Evolutionary conservation across 2,888 invertebrate genomes (phyloP).

Genomic region (Tetheella fluctuosa): DNA sequence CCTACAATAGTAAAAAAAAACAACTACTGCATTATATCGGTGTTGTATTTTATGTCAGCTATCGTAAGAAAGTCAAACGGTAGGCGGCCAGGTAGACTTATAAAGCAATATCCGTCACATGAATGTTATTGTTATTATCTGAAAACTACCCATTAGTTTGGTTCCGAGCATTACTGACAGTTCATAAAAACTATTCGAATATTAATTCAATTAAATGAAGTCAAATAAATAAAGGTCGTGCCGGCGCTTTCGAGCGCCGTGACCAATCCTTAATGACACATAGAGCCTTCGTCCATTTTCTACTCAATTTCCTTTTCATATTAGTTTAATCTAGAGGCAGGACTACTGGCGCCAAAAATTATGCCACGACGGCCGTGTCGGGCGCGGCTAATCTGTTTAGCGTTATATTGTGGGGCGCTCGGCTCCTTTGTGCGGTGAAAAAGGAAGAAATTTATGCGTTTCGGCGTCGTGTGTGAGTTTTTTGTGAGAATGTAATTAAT

Average conservation of each 20-base stretch:
- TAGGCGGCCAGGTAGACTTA: slow-evolving; percentile 45
- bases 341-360: slow-evolving; percentile 85
- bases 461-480: slow-evolving; percentile 82
- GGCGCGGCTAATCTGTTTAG: slow-evolving; percentile 81
- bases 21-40: not conserved
- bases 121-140: slow-evolving; percentile 75
- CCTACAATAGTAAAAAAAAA: too few species aligned
- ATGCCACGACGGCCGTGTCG: slow-evolving; percentile 80
- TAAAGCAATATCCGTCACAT: slow-evolving; percentile 67
- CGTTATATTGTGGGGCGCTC: slow-evolving; percentile 74
- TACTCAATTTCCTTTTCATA: slow-evolving; percentile 84
- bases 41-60: not conserved
- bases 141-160: slow-evolving; percentile 70
- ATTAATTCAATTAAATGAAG: slow-evolving; percentile 81
- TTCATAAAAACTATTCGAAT: slow-evolving; percentile 77
- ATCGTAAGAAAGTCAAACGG: slow-evolving; percentile 6
- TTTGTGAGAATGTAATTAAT: slow-evolving; percentile 84
- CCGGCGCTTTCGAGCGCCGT: slow-evolving; percentile 68
- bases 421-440: slow-evolving; percentile 82
- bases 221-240: slow-evolving; percentile 77
- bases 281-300: slow-evolving; percentile 81
- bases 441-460: slow-evolving; percentile 84
- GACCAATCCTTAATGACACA: slow-evolving; percentile 82
- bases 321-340: slow-evolving; percentile 83
- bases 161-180: slow-evolving; percentile 74